Evolutionary conservation across 2,888 invertebrate species (phyloP).

Genomic region (Apoda limacodes): DNA sequence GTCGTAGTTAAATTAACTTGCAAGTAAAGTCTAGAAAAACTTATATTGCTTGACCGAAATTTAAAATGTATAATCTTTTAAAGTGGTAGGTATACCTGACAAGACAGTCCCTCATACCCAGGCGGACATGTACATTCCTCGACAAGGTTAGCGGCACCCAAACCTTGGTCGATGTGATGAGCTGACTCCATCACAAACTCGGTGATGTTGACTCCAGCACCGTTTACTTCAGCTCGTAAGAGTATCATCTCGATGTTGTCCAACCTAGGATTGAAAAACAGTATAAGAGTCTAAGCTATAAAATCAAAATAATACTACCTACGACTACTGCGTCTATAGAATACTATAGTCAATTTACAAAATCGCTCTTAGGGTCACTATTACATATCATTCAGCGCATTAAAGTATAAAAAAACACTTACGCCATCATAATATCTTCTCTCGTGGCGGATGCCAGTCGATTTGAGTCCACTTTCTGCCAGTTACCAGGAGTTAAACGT

Average conservation of each 20-base stretch:
- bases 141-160: slow-evolving; percentile 84
- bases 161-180: slow-evolving; percentile 76
- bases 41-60: too few relatives aligned
- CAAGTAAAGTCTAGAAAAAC: too few relatives aligned
- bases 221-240: slow-evolving; percentile 77
- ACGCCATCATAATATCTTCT: slow-evolving; percentile 95
- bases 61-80: slow-evolving; percentile 29
- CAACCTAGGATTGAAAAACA: too few relatives aligned
- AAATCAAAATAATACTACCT: too few relatives aligned
- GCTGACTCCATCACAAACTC: slow-evolving; percentile 87
- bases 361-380: too few relatives aligned
- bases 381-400: too few relatives aligned
- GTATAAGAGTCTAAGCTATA: too few relatives aligned
- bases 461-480: slow-evolving; percentile 71
- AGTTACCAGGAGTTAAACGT: slow-evolving; percentile 77
- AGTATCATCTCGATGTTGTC: slow-evolving; percentile 87
- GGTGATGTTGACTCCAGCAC: slow-evolving; percentile 77
- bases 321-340: too few relatives aligned
- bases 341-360: too few relatives aligned
- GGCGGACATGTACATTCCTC: slow-evolving; percentile 92
- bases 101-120: slow-evolving; percentile 87
- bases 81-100: slow-evolving; percentile 80
- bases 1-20: too few relatives aligned
- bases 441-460: slow-evolving; percentile 75
- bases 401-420: too few relatives aligned